These are phyloP conservation scores for Cephus pulcher DNA, from an alignment of 2,888 invertebrate genomes.

Conservation along the genomic window DNA sequence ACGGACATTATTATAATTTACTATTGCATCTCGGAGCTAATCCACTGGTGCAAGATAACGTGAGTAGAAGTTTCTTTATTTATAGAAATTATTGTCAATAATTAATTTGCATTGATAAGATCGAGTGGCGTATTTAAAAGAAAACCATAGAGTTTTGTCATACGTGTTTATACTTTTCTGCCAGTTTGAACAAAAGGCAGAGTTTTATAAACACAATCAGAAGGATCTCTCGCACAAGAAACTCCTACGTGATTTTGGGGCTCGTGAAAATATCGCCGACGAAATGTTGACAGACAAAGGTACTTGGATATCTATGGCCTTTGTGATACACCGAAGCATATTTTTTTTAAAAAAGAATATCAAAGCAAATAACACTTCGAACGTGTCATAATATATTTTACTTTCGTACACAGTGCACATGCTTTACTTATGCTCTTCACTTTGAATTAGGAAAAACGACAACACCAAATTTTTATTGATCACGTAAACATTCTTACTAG, in stretches of 20 bases:
- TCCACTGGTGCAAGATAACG: slow-evolving; percentile 84
- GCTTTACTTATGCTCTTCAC: not conserved
- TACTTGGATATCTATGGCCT: slow-evolving; percentile 56
- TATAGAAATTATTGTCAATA: not conserved
- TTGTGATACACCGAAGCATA: not conserved
- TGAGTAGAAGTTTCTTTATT: slow-evolving; percentile 65
- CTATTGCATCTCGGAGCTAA: slow-evolving; percentile 89
- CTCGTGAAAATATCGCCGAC: slow-evolving; percentile 74
- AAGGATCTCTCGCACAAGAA: slow-evolving; percentile 77
- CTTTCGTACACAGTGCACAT: not conserved
- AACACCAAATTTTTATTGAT: not conserved
- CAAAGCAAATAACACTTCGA: not conserved
- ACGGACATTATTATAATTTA: slow-evolving; percentile 88
- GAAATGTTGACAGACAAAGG: slow-evolving; percentile 84
- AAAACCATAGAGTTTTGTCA: not conserved
- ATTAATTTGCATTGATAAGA: slow-evolving; percentile 8
- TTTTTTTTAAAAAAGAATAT: not conserved
- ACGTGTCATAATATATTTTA: not conserved
- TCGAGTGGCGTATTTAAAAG: not conserved
- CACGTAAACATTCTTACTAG: not conserved
- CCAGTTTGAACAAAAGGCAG: slow-evolving; percentile 82
- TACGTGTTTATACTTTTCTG: not conserved
- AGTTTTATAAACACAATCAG: slow-evolving; percentile 80
- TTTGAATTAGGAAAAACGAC: not conserved
- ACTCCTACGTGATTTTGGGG: slow-evolving; percentile 78